A percentile compares a stretch with the other conserved stretches of the same genome.
Conservation (phyloP, 2,888 invertebrate genomes). For the Sialis lutaria region DNA sequence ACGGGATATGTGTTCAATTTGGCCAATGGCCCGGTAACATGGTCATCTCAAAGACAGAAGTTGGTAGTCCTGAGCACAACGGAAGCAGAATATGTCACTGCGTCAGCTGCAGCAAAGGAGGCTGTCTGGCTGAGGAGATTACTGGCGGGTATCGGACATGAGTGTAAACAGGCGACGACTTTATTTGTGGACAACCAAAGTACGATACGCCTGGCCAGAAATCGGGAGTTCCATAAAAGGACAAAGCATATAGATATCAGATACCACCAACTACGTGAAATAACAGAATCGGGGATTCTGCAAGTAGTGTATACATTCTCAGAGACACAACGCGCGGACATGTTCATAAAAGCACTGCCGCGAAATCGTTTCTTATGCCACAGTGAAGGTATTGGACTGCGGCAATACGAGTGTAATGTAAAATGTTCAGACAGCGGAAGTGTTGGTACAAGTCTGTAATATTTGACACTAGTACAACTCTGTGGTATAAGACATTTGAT, state of each 20-base stretch:
- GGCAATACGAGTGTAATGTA: too few relatives aligned
- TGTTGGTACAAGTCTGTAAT: too few relatives aligned
- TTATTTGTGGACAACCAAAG: conserved; percentile 4
- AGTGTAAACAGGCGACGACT: not conserved
- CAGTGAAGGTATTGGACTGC: too few relatives aligned
- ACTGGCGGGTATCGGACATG: conserved; percentile 1
- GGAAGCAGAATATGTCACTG: conserved; percentile 15
- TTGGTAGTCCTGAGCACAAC: conserved; percentile 14
- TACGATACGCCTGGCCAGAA: conserved; percentile 2
- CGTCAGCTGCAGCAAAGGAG: conserved; percentile 12
- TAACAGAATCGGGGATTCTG: too few relatives aligned
- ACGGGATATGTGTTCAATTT: conserved; percentile 11
- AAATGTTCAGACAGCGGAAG: too few relatives aligned
- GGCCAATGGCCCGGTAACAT: conserved; percentile 12
- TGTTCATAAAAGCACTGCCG: too few relatives aligned
- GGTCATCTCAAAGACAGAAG: conserved; percentile 14
- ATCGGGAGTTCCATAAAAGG: not conserved
- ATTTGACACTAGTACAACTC: too few relatives aligned
- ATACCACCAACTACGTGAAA: too few relatives aligned
- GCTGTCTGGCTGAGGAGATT: conserved; percentile 9
- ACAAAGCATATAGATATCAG: not conserved
- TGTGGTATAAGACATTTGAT: too few relatives aligned
- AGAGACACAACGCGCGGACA: too few relatives aligned
- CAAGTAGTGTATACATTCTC: too few relatives aligned
- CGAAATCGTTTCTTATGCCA: too few relatives aligned